Base-by-base conservation (phyloP, 2,888 invertebrate species). In the Uloborus plumipes region DNA sequence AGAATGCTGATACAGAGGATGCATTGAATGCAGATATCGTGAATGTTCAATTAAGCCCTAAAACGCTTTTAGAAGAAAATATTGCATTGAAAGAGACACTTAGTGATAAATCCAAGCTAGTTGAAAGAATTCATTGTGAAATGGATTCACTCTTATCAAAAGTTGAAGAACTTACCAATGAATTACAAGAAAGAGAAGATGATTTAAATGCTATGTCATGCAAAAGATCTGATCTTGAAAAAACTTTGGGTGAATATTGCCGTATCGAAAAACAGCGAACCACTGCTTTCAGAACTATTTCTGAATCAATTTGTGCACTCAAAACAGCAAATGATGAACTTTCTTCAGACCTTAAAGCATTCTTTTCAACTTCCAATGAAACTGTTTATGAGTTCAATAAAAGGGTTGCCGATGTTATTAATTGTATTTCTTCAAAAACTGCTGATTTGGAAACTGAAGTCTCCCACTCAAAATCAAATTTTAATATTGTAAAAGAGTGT, bases 111-210 rank as follows among this genome's bases (percentile, higher is more conserved):
- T 69, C 65, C 22, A 39, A 55, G 26, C 77, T 83, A 72, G 77
- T 83, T 31, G 82, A 83, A 39, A 62, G 51, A 62, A 83, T 83
- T 2, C 82, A 83, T 39, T 83, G 77, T 59, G 61, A 77, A 47
- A 61, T 83, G 67, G 82, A 83, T 62, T 72, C 72, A 20, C 58
- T 72, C 4, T 77, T 83, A 51, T 58, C 51, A 59, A 58, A 79
- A 66, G 59, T 79, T 66, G 79, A 84, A 71, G 62, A 64, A 53
- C 18, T 75, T 16, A 75, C 22, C 55, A 14, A 18, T 18, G 79
- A 84, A 75, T 50, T 75, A 14, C 20, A 77, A 20, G 47, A 58
- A 16, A 77, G 73, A 59, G 62, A 77, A 16, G 58, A 49, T 59
- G 69, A 77, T 55, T 31, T 83, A 51, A 61, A 39, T 51, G 26